phyloP scores from a whole-genome alignment of 2,113 vertebrate genomes.

The Heterochromis multidens region DNA sequence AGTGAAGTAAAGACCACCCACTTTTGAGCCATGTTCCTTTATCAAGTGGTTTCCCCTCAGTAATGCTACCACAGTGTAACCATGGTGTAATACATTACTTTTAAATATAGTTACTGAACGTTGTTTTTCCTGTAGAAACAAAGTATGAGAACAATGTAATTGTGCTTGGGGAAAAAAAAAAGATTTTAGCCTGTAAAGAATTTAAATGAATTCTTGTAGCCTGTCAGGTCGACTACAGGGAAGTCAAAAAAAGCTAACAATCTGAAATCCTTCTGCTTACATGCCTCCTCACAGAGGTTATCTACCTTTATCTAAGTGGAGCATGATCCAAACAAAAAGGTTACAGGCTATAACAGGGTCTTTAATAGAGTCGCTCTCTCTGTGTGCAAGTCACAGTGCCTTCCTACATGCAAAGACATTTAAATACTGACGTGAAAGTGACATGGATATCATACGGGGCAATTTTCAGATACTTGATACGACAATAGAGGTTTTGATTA shows the following conservation, averaged over 20 bases:
- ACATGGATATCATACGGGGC: constrained; percentile 53
- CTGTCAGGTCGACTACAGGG: constrained; percentile 56
- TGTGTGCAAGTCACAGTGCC: constrained; percentile 76
- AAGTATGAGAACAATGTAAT: constrained; percentile 65
- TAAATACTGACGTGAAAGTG: constrained; percentile 71
- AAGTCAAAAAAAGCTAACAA: constrained; percentile 53
- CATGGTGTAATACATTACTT: constrained; percentile 68
- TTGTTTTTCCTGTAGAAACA: constrained; percentile 66
- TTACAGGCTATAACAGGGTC: constrained; percentile 55
- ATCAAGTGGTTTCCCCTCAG: constrained; percentile 67
- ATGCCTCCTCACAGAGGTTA: neutral
- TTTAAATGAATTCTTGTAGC: constrained; percentile 61
- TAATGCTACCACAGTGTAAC: constrained; percentile 65
- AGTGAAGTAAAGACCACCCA: constrained; percentile 75
- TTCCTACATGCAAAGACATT: constrained; percentile 76
- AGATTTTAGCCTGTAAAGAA: constrained; percentile 53
- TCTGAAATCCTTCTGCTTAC: constrained; percentile 30
- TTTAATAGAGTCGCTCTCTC: constrained; percentile 53
- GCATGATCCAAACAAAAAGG: constrained; percentile 34
- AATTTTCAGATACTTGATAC: constrained; percentile 22
- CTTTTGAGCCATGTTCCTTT: constrained; percentile 78
- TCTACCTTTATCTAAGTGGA: constrained; percentile 1
- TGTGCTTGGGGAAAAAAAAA: constrained; percentile 64
- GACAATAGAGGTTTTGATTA: constrained; percentile 1
- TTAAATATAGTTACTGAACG: constrained; percentile 75